Base-by-base conservation (phyloP, 2,888 invertebrate species). In the Dastarcus helophoroides region DNA sequence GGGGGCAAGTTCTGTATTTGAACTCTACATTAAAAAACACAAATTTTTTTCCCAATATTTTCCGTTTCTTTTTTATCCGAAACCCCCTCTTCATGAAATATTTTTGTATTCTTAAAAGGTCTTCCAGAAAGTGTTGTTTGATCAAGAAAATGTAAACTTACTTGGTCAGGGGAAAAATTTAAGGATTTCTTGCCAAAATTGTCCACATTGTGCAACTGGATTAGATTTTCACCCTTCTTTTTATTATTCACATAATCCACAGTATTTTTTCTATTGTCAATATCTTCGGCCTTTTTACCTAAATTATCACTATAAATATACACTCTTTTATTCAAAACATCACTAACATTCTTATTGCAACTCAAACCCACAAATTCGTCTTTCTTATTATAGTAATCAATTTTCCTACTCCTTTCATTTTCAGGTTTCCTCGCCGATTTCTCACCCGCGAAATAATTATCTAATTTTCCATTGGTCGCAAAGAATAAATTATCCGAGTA, bases 111-210 rank as follows among this genome's bases (percentile, higher is more conserved):
- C n/a, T n/a, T n/a, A n/a, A n/a, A n/a, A n/a, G n/a, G n/a, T n/a
- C n/a, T n/a, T n/a, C n/a, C n/a, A n/a, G n/a, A n/a, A n/a, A n/a
- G n/a, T n/a, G n/a, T n/a, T n/a, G n/a, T n/a, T n/a, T 22, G 4
- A 3, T 11, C 10, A 12, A 3, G n/a, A 22, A 22, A 8, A 11
- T 22, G 5, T 19, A 15, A 17, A 44, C 47, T 48, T 42, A 93
- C 81, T 68, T 94, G 88, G 46, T 61, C 62, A 6, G 60, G 53
- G 9, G 61, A 58, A 46, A 62, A 62, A 42, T 56, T 58, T 21
- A 61, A 41, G 3, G 53, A 36, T 36, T 60, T 62, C 40, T 62
- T 62, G n/a, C 58, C 59, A 42, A 51, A 59, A 23, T 44, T 43
- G 29, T 60, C 58, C 12, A 54, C 40, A 36, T 47, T 53, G 35